These are phyloP conservation scores for Uropetala carovei DNA, from an alignment of 2,888 invertebrate species.

Conservation along the genomic window DNA sequence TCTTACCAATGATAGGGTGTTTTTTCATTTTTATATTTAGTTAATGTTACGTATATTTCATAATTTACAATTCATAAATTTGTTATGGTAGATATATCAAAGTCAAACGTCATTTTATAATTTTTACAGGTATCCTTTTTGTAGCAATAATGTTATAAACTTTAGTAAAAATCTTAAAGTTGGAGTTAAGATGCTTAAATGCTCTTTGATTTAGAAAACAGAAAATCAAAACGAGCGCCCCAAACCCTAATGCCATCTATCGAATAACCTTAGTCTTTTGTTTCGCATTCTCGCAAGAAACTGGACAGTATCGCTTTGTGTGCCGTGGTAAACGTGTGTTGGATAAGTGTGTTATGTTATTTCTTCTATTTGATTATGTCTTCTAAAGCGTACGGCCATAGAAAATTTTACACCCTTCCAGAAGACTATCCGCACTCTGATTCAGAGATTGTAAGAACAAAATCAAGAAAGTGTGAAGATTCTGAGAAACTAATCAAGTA, in stretches of 20 bases:
- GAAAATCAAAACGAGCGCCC: neutral
- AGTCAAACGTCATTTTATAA: too few species aligned
- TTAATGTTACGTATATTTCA: too few species aligned
- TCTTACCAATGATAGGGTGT: too few species aligned
- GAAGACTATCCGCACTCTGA: slow-evolving; percentile 70
- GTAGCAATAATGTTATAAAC: too few species aligned
- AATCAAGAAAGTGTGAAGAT: slow-evolving; percentile 80
- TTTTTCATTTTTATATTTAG: too few species aligned
- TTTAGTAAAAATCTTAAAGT: too few species aligned
- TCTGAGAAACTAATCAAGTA: slow-evolving; percentile 84
- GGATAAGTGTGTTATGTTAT: slow-evolving; percentile 40
- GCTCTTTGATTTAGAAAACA: too few species aligned
- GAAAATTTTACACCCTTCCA: slow-evolving; percentile 71
- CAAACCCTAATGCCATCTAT: neutral
- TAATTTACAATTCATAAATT: too few species aligned
- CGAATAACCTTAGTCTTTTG: slow-evolving; percentile 34
- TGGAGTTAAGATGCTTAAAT: too few species aligned
- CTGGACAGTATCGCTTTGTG: slow-evolving; percentile 39
- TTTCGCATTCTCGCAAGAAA: neutral
- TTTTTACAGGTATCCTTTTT: too few species aligned
- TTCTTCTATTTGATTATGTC: slow-evolving; percentile 50
- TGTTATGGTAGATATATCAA: too few species aligned
- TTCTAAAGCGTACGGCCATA: slow-evolving; percentile 68
- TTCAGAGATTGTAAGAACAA: slow-evolving; percentile 69
- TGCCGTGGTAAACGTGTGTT: slow-evolving; percentile 52